Conservation (phyloP, 2,888 invertebrate species). For the Allolobophora icterica region DNA sequence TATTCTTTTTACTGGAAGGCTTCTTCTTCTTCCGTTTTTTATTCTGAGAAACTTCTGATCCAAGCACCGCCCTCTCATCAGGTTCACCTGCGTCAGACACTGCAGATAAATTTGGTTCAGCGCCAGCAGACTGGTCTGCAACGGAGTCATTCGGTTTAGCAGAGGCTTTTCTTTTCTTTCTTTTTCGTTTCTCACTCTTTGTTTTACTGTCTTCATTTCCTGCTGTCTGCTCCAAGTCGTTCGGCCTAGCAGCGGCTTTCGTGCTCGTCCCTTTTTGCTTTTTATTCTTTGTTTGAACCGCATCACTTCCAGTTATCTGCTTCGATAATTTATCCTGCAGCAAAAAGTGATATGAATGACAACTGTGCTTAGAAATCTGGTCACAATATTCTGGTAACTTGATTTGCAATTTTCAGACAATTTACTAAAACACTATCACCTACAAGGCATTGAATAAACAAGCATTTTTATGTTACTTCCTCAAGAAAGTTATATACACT, state of each 20-base stretch:
- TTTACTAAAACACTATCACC: not conserved
- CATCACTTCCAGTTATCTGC: not conserved
- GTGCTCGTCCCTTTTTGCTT: not conserved
- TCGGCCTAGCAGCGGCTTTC: not conserved
- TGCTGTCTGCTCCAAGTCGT: not conserved
- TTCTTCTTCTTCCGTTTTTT: not conserved
- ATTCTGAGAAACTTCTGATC: not conserved
- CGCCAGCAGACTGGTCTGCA: not conserved
- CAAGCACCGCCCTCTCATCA: not conserved
- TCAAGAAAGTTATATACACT: not conserved
- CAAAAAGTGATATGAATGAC: not conserved
- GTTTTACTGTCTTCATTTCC: not conserved
- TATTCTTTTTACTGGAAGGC: not conserved
- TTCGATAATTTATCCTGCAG: not conserved
- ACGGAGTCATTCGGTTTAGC: not conserved
- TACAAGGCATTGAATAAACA: not conserved
- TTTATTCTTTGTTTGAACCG: not conserved
- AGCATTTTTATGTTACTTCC: not conserved
- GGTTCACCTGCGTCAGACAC: not conserved
- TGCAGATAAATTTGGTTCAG: not conserved
- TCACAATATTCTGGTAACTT: not conserved
- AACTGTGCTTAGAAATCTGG: not conserved
- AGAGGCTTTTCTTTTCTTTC: not conserved
- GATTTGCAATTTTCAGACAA: not conserved
- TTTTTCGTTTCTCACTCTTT: not conserved